Percentiles rank a stretch among this genome's conserved stretches.
Conservation (phyloP, 30 jellyfish, hydroid and myxozoan species). For the Sanderia malayensis region DNA sequence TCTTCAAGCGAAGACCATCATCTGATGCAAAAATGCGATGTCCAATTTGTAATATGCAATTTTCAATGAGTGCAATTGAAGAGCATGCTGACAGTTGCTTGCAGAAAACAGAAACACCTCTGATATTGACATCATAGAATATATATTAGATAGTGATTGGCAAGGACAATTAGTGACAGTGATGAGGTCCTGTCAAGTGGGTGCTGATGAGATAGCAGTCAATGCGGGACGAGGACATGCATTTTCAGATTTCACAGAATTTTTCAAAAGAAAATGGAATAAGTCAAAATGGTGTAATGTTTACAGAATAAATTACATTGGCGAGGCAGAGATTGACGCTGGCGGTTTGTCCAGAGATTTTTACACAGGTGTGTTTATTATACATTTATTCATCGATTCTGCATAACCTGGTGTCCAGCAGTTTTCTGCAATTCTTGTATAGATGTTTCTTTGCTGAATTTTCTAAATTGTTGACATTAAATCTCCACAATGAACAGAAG, state of each 20-base stretch:
- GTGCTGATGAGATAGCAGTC: background rate
- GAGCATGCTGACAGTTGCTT: conserved; percentile 10
- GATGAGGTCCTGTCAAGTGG: background rate
- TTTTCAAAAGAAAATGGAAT: conserved; percentile 4
- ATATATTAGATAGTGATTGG: too few species aligned
- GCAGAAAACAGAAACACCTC: background rate
- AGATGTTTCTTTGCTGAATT: too few species aligned
- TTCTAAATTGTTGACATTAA: background rate
- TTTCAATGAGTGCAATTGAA: background rate
- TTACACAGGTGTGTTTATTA: conserved; percentile 20
- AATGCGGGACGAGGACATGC: background rate
- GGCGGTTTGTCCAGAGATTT: conserved; percentile 10
- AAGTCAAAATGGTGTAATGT: background rate
- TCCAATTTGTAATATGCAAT: conserved; percentile 3
- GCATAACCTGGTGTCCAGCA: too few species aligned
- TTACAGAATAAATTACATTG: conserved; percentile 6
- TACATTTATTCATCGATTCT: too few species aligned
- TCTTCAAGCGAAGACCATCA: background rate
- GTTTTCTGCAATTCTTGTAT: too few species aligned
- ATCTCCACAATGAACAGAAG: background rate
- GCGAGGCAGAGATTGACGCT: conserved; percentile 12
- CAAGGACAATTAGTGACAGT: background rate
- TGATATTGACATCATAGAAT: background rate
- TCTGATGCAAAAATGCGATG: conserved; percentile 7
- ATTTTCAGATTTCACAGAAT: background rate